phyloP scores from a whole-genome alignment of 35 echinoderm and acorn worm genomes.

The Lytechinus pictus region DNA sequence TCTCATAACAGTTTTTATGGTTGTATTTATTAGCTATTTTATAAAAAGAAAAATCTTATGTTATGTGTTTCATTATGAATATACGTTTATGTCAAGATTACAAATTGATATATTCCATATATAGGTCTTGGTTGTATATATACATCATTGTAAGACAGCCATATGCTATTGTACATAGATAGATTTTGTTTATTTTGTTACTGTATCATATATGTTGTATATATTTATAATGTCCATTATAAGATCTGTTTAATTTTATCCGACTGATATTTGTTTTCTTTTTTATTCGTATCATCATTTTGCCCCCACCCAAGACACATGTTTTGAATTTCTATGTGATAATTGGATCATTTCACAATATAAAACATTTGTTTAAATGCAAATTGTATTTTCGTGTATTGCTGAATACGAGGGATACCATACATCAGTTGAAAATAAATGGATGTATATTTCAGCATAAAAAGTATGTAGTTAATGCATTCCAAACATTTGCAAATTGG shows the following conservation, averaged over 20 bases:
- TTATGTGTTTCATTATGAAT: neutral
- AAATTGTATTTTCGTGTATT: no score
- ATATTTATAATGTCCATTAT: neutral
- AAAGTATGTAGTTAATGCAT: no score
- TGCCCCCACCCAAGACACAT: neutral
- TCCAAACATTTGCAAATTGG: no score
- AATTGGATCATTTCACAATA: neutral
- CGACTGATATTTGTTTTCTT: neutral
- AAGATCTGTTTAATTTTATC: neutral
- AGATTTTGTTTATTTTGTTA: slow-evolving; percentile 11
- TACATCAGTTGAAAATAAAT: no score
- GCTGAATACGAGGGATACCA: no score
- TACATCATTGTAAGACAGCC: neutral
- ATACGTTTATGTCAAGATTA: neutral
- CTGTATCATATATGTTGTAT: neutral
- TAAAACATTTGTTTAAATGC: neutral
- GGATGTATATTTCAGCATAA: no score
- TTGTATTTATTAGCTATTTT: neutral
- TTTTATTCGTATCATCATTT: neutral
- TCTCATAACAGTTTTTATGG: neutral
- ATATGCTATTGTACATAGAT: neutral
- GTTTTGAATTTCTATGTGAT: neutral
- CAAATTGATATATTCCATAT: neutral
- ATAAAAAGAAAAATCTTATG: neutral
- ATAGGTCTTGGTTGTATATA: neutral